Conservation (phyloP, 1,140 invertebrate genomes). For the Bombus huntii region DNA sequence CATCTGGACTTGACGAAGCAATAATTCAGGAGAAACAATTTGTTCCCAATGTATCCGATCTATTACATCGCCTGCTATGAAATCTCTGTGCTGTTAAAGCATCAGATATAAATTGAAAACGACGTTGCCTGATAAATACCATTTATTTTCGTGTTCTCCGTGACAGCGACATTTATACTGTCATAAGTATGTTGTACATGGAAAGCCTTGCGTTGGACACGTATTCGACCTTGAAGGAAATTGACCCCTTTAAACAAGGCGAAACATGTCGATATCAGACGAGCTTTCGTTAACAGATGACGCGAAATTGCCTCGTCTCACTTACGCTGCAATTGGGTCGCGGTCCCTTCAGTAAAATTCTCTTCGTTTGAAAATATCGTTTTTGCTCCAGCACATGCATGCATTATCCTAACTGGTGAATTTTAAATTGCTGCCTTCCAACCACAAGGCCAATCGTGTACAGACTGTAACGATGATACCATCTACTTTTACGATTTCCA, state of each 20-base stretch:
- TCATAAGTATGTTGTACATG: no score
- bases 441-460: no score
- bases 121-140: not conserved
- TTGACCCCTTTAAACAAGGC: not conserved
- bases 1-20: no score
- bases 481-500: not conserved
- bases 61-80: no score
- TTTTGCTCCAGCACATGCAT: not conserved
- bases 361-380: not conserved
- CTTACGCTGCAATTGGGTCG: conserved; percentile 25
- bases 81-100: no score
- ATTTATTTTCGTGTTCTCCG: not conserved
- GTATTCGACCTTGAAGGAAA: conserved; percentile 7
- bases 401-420: not conserved
- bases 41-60: no score
- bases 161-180: not conserved
- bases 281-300: conserved; percentile 20
- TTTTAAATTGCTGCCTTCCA: not conserved
- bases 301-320: conserved; percentile 7
- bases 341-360: not conserved
- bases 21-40: no score
- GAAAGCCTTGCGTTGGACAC: not conserved
- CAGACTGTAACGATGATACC: not conserved
- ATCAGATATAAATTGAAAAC: no score
- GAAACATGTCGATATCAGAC: conserved; percentile 25